These are phyloP conservation scores for Larimichthys polyactis DNA, from an alignment of 2,113 vertebrate species.

Conservation along the genomic window DNA sequence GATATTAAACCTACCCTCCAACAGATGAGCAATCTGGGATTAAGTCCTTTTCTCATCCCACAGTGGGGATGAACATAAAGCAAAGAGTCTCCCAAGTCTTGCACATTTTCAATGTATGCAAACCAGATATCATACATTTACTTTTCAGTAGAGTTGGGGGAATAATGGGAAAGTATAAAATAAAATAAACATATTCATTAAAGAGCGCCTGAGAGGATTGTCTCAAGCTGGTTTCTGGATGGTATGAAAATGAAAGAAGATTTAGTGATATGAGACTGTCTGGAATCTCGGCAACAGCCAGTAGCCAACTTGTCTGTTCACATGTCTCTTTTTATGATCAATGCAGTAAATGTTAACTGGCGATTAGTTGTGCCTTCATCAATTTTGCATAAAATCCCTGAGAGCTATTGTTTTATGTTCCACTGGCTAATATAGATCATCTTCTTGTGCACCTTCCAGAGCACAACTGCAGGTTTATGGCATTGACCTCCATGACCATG, in stretches of 20 bases:
- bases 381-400: conserved; percentile 59
- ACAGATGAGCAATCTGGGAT: no score
- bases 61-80: no score
- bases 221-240: conserved; percentile 48
- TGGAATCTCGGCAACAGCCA: conserved; percentile 59
- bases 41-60: no score
- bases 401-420: conserved; percentile 77
- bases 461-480: conserved; percentile 71
- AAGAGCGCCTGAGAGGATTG: conserved; percentile 36
- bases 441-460: conserved; percentile 61
- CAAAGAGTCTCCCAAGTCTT: no score
- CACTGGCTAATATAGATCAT: conserved; percentile 72
- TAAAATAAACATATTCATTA: conserved; percentile 60
- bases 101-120: not conserved
- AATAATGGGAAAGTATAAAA: conserved; percentile 24
- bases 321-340: conserved; percentile 77
- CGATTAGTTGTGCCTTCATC: conserved; percentile 64
- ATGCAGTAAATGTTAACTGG: conserved; percentile 66
- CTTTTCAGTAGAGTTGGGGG: conserved; percentile 28
- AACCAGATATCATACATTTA: conserved; percentile 29
- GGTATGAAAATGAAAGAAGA: conserved; percentile 60
- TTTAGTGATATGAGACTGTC: conserved; percentile 57
- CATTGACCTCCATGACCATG: conserved; percentile 39
- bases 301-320: conserved; percentile 63
- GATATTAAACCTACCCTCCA: no score